A percentile compares a stretch with the other conserved stretches of the same genome.
phyloP scores from a whole-genome alignment of 2,797 vertebrate genomes.

The Sebastes steindachneri region DNA sequence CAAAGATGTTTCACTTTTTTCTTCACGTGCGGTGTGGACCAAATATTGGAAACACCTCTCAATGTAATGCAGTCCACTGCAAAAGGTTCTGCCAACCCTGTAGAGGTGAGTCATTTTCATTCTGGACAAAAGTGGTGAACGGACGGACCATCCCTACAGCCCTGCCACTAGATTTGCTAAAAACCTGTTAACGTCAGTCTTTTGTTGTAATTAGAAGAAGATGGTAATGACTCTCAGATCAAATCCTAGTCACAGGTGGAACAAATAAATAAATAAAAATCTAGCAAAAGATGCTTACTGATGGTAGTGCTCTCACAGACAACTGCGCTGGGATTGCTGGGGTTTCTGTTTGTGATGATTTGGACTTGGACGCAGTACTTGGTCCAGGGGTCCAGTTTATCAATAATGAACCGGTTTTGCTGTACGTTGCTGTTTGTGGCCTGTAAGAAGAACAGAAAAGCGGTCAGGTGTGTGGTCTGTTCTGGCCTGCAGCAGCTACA shows the following conservation, averaged over 20 bases:
- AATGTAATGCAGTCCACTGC: not conserved
- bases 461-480: not conserved
- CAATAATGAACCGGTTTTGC: slow-evolving; percentile 56
- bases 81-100: not conserved
- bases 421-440: rapidly evolving
- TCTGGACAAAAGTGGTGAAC: not conserved
- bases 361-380: slow-evolving; percentile 75
- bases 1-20: not conserved
- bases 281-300: slow-evolving; percentile 17
- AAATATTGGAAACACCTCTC: not conserved
- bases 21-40: not conserved
- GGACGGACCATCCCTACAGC: not conserved
- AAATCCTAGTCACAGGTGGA: not conserved
- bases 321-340: slow-evolving; percentile 33
- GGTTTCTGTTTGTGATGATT: not conserved
- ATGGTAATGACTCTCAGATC: too few species aligned
- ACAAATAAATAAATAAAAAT: not conserved
- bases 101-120: not conserved
- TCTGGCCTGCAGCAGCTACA: not conserved
- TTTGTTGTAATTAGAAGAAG: not conserved
- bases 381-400: slow-evolving; percentile 44
- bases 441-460: slow-evolving; percentile 39
- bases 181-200: not conserved
- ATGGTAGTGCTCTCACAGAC: slow-evolving; percentile 61
- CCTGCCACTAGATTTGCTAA: not conserved